These are phyloP conservation scores for Ardeotis arabs DNA, from an alignment of 2,113 vertebrate species.

Conservation along the genomic window DNA sequence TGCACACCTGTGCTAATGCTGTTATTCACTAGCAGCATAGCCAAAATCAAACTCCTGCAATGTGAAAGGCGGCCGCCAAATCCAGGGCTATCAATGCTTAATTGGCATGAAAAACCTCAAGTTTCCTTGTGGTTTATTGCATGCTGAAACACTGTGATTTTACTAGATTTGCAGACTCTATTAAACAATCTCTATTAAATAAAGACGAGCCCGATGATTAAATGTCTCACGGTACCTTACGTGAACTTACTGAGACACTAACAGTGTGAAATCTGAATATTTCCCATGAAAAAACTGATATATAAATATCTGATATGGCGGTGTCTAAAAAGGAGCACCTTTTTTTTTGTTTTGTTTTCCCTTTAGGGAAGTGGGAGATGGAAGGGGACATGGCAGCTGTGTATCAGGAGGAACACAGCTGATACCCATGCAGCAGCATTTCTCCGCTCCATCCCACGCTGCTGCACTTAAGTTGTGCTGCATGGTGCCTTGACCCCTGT, in stretches of 20 bases:
- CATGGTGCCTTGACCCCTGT: not conserved
- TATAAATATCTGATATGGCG: not conserved
- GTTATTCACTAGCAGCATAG: not conserved
- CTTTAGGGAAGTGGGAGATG: not conserved
- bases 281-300: not conserved
- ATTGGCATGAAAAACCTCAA: not conserved
- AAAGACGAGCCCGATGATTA: not conserved
- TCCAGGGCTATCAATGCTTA: not conserved
- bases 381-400: not conserved
- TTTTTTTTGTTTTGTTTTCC: not conserved
- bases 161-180: not conserved
- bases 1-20: not conserved
- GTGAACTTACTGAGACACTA: not conserved
- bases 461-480: not conserved
- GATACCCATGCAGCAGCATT: fast-evolving
- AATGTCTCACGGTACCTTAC: not conserved
- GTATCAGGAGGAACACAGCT: not conserved
- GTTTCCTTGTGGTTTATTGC: not conserved
- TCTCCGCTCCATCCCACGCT: not conserved
- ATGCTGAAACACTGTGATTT: not conserved
- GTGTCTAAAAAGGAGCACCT: not conserved
- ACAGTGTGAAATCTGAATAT: not conserved
- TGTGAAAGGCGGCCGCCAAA: not conserved
- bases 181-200: slow-evolving; percentile 8
- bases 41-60: not conserved